These are phyloP conservation scores for Aleiodes alternator DNA, from an alignment of 2,888 invertebrate species.

Conservation along the genomic window DNA sequence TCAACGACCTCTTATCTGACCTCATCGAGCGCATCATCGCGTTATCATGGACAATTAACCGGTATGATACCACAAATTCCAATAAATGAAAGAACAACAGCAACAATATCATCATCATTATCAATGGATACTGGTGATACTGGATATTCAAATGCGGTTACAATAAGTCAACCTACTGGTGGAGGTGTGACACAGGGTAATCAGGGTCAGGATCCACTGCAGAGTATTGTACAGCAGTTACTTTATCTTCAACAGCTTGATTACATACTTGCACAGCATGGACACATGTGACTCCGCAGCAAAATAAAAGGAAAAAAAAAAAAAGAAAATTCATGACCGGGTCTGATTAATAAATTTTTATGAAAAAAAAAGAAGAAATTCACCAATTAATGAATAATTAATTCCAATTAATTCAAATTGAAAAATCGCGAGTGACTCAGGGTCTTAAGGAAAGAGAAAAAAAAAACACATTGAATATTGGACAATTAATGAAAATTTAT, in stretches of 20 bases:
- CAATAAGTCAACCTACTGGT: conserved; percentile 48
- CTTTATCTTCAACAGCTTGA: conserved; percentile 70
- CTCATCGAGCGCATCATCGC: conserved; percentile 56
- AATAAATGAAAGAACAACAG: neutral
- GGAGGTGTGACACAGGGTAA: conserved; percentile 65
- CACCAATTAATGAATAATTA: neutral
- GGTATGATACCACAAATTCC: conserved; percentile 26
- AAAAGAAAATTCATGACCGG: conserved; percentile 1
- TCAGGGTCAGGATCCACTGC: conserved; percentile 71
- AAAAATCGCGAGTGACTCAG: conserved; percentile 33
- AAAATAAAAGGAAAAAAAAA: too few species aligned
- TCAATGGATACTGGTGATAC: conserved; percentile 19
- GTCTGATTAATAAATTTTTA: conserved; percentile 13
- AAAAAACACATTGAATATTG: neutral
- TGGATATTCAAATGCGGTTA: conserved; percentile 50
- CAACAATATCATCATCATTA: neutral
- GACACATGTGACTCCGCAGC: conserved; percentile 65
- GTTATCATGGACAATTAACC: conserved; percentile 43
- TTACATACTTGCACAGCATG: conserved; percentile 70
- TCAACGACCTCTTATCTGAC: conserved; percentile 69
- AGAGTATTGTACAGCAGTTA: conserved; percentile 72
- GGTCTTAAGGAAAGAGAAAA: neutral
- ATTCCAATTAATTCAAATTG: neutral
- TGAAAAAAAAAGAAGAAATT: neutral
- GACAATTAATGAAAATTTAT: neutral